Evolutionary conservation across 92 coral and sea anemone genomes (phyloP).

Genomic region (Palythoa grandis): DNA sequence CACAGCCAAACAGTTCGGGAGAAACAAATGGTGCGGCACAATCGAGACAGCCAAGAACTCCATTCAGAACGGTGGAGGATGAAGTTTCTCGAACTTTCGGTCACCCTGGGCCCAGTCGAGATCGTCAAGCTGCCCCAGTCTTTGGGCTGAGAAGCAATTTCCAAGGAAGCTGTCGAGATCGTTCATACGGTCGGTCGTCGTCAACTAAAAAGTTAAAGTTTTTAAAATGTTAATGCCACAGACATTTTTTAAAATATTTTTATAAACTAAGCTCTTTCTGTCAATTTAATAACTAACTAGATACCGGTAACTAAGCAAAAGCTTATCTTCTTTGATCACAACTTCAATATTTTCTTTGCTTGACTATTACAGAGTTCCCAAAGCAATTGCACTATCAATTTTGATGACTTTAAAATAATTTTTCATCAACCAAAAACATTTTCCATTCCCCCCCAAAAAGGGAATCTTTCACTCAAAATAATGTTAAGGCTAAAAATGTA

Average conservation of each 20-base stretch:
- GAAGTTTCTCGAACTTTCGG: no score
- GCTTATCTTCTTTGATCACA: neutral
- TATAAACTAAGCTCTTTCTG: neutral
- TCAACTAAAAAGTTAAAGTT: neutral
- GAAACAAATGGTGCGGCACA: no score
- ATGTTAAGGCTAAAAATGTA: neutral
- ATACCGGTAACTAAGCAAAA: neutral
- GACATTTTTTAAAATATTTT: slow-evolving; percentile 6
- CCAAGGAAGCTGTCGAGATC: no score
- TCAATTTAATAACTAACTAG: neutral
- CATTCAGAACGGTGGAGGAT: no score
- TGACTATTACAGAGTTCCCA: neutral
- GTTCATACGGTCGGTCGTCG: no score
- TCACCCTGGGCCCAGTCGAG: no score
- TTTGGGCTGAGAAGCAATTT: no score
- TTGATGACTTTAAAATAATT: neutral
- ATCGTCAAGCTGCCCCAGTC: no score
- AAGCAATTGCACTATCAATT: neutral
- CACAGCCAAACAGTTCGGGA: no score
- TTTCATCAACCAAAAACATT: neutral
- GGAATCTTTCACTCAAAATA: slow-evolving; percentile 2
- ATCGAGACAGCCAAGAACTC: no score
- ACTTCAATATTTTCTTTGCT: neutral
- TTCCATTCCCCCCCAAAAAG: neutral
- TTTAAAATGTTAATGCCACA: neutral